Base-by-base conservation (phyloP, 2,113 vertebrate species). In the Gymnobelideus leadbeateri region DNA sequence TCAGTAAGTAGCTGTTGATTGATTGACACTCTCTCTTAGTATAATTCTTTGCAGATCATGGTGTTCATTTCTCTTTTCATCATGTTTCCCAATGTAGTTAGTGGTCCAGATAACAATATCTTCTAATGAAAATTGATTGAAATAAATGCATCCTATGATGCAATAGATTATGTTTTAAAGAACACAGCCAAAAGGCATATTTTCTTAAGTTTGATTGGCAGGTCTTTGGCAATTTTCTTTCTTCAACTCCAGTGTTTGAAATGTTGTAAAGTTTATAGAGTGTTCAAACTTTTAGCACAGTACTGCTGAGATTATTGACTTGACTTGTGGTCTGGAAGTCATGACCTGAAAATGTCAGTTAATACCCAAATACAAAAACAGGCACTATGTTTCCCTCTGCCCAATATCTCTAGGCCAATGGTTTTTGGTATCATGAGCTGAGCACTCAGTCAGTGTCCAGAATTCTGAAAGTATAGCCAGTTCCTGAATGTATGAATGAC, bases 401-500 rank as follows among this genome's bases (percentile, higher is more conserved):
- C n/a, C 68, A 43, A 43, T 84, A 43, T 43, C n/a, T 84, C n/a
- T 84, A 23, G 37, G 8, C 19, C 68, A 43, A 23, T 84, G 68
- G 12, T 21, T 77, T 43, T 77, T 77, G 37, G 19, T 43, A 84
- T n/a, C 4, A n/a, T 43, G n/a, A 43, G 3, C 21, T n/a, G n/a
- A 43, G 0, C 19, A 43, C 6, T 43, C 16, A 43, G 10, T 84
- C 19, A 43, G 68, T 19, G 37, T 0, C 37, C 68, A 21, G 37
- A 84, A 16, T 21, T 91, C 46, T 91, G n/a, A 57, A 92, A 57
- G 92, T n/a, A 43, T 19, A 91, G n/a, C 91, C 52, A 89, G 51
- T 26, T 53, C 49, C 9, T 94, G 92, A 95, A 91, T 92, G 95
- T 97, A 95, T 96, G 51, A 95, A 55, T 93, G 47, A 95, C 95